Evolutionary conservation across 2,797 vertebrate species (phyloP).

Genomic region (Nasua narica): DNA sequence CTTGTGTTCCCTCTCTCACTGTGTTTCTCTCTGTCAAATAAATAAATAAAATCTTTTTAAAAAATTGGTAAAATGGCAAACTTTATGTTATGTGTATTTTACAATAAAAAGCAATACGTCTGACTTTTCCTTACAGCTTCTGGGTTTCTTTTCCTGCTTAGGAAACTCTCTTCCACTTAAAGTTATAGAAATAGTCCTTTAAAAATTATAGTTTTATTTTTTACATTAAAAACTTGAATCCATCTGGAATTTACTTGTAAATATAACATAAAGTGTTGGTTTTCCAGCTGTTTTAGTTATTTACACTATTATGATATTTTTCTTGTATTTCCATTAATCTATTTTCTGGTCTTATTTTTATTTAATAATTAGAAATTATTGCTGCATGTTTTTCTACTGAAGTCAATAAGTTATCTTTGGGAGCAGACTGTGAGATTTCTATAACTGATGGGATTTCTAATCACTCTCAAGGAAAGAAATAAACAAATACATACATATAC

Average conservation of each 20-base stretch:
- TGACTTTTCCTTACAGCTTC: background rate
- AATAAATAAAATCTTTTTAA: background rate
- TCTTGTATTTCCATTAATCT: background rate
- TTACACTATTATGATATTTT: background rate
- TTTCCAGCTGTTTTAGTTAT: background rate
- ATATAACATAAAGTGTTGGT: background rate
- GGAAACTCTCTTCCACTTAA: background rate
- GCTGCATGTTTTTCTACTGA: background rate
- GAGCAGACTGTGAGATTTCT: background rate
- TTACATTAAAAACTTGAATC: background rate
- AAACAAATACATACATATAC: background rate
- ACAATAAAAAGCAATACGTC: background rate
- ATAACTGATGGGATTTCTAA: background rate
- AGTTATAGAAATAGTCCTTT: background rate
- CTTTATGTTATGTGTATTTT: background rate
- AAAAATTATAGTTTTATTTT: background rate
- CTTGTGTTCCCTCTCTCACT: too few relatives aligned
- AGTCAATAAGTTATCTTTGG: background rate
- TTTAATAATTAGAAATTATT: background rate
- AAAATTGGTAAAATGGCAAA: background rate
- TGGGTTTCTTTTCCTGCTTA: background rate
- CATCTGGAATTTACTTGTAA: background rate
- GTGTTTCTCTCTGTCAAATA: too few relatives aligned
- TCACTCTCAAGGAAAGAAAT: background rate
- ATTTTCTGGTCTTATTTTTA: background rate